Evolutionary conservation across 1,140 invertebrate species (phyloP), one percentile per base, ranked within the genome.

Genomic region (Penaeus chinensis): DNA sequence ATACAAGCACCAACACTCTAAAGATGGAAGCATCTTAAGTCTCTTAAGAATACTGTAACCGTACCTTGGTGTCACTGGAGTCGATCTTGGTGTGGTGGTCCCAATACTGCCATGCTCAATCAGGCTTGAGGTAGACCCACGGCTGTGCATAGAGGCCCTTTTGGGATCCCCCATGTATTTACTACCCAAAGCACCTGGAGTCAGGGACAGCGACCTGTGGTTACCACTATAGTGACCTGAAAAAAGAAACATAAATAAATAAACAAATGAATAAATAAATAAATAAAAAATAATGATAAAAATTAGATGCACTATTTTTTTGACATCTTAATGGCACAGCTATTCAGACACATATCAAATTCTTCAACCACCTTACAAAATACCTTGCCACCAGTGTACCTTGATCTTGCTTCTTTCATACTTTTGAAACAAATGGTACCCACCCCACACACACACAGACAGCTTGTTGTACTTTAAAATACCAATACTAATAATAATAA

Each of bases 121-220:
- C 91, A 96, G 93, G 93, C 96, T 97, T 90, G 96, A 96, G 79
- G 96, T 96, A 92, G 96, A 97, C 91, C 96, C 96, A 88, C 96
- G 94, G 92, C 96, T 97, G 92, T 97, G 96, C 93, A 97, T 96
- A 92, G 96, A 97, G 92, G 96, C 96, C 90, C 96, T 94, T 92
- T 97, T 97, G 92, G 81, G 85, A 32, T 86, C 82, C 3, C 63
- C 69, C 24, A 66, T 88, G 74, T 88, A 87, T 61, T 85, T 85
- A 47, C 89, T 90, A 62, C 85, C 86, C 74, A 91, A 79, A 19
- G 91, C 90, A 42, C 91, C 91, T 0, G 92, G 91, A 63, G 92
- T 92, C 27, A 92, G 90, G 11, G 91, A 91, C 11, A 91, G 89
- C 66, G 91, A 91, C 76, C 91, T 86, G n/a, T 91, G 91, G 19